Percentiles rank a stretch among this genome's conserved stretches.
phyloP scores from a whole-genome alignment of 2,797 vertebrate species.

The Borostomias antarcticus region DNA sequence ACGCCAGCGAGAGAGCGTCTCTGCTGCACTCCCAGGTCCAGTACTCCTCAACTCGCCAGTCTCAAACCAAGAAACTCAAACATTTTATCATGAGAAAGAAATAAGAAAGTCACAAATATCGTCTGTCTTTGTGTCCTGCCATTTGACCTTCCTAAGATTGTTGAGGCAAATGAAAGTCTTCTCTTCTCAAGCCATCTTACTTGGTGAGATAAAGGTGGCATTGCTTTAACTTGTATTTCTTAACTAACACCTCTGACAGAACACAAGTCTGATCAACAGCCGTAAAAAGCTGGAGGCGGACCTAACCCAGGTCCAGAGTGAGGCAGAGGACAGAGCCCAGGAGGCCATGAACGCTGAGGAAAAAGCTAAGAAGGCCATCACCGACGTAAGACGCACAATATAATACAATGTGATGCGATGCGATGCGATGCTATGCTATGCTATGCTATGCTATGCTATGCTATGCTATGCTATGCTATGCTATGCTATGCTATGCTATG shows the following conservation, averaged over 20 bases:
- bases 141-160: too few species aligned
- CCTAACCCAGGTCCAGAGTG: conserved; percentile 75
- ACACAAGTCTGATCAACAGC: conserved; percentile 71
- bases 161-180: background rate
- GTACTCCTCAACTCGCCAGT: background rate
- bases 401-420: too few species aligned
- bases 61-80: conserved; percentile 72
- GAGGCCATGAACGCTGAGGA: conserved; percentile 84
- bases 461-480: too few species aligned
- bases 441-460: too few species aligned
- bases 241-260: conserved; percentile 71
- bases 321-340: conserved; percentile 80
- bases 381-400: conserved; percentile 68
- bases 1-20: conserved; percentile 71
- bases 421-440: too few species aligned
- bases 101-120: too few species aligned
- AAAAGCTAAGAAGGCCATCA: conserved; percentile 86
- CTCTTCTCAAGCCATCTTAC: background rate
- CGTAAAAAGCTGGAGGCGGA: conserved; percentile 83
- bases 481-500: too few species aligned
- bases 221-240: background rate
- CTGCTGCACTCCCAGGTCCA: conserved; percentile 62
- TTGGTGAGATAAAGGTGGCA: background rate
- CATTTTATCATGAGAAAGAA: conserved; percentile 58
- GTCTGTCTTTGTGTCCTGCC: too few species aligned